Evolutionary conservation across 1,140 invertebrate species (phyloP), one percentile per base, ranked within the genome.

Genomic region (Neoseiulus cucumeris): DNA sequence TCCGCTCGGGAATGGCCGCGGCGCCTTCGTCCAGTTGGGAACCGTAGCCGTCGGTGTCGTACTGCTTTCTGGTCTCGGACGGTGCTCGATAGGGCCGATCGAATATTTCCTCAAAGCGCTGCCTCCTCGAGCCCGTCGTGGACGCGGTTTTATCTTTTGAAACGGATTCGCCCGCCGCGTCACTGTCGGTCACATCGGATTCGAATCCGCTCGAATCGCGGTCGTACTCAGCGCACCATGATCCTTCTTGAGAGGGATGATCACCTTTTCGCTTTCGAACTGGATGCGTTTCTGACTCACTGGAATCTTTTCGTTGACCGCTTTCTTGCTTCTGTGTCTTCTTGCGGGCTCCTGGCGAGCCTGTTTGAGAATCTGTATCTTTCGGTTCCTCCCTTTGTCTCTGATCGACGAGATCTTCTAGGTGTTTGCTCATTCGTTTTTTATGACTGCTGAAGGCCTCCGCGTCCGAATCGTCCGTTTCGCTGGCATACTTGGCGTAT

Each of bases 261-360:
- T 65, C 42, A 17, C 42, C 42, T 6, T 65, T 67, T 65, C 64
- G 41, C 33, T 39, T 39, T 9, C 17, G 18, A 25, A 66, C 25
- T 39, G 55, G 68, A 28, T 72, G 66, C 5, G 65, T 69, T 12
- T 66, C 44, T 7, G 41, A 45, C 17, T 70, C 71, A 64, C 69
- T 72, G 22, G 66, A 64, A 55, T 45, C 68, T 64, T 65, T 75
- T 75, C 17, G 65, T 39, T 39, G 33, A 51, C 1, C 70, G 71
- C 20, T 65, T 33, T 29, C 29, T 18, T 44, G 64, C 45, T 20
- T 29, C 14, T 17, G 33, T 2, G 22, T 25, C 12, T 59, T 59
- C 51, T 33, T 59, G 33, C 22, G 25, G 17, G 14, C 25, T 17
- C 22, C 22, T 59, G 51, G 17, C 14, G 51, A 59, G 14, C 51